These are phyloP conservation scores for Micronisus gabar DNA, from an alignment of 2,113 vertebrate genomes.

Conservation along the genomic window DNA sequence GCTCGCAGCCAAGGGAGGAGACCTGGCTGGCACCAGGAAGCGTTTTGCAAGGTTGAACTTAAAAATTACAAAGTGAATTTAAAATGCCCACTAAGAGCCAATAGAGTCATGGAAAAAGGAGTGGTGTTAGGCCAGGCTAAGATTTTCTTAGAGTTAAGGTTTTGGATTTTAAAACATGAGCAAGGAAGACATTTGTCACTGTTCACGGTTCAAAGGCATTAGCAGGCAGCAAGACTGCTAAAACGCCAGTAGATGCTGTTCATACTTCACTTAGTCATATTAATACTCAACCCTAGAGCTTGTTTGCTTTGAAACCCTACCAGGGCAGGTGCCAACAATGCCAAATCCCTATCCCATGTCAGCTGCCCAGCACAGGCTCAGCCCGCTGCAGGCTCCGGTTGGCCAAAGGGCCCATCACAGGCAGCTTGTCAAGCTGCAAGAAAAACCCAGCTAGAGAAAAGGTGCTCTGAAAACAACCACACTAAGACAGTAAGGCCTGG, in stretches of 20 bases:
- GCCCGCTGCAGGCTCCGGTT: accelerated
- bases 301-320: background rate
- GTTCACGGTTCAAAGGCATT: background rate
- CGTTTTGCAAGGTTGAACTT: background rate
- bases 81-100: background rate
- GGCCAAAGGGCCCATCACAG: accelerated
- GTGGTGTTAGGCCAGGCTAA: background rate
- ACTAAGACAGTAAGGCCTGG: background rate
- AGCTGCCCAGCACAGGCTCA: background rate
- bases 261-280: background rate
- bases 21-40: background rate
- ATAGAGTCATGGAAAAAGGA: no score
- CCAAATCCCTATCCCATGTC: accelerated
- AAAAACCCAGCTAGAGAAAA: background rate
- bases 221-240: background rate
- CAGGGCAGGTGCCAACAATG: background rate
- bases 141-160: background rate
- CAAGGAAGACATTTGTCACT: background rate
- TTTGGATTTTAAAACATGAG: background rate
- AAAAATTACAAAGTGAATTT: background rate
- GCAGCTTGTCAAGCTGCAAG: background rate
- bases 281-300: background rate
- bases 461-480: background rate
- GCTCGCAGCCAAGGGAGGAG: background rate
- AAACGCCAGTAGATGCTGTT: background rate